Base-by-base conservation (phyloP, 2,113 vertebrate species). In the Chroicocephalus ridibundus region DNA sequence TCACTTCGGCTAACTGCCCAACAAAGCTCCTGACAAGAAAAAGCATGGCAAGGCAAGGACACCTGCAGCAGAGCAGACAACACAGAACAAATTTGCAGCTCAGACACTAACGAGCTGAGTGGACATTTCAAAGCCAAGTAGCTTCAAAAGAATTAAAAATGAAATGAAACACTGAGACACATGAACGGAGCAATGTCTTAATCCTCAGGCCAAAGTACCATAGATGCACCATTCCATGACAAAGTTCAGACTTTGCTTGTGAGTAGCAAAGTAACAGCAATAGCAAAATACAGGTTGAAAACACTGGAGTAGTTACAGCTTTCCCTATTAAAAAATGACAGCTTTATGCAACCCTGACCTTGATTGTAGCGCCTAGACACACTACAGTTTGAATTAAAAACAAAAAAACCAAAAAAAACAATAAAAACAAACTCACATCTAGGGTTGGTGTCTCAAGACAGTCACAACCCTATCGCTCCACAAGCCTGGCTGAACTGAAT, bases 1-100 rank as follows among this genome's bases (percentile, higher is more conserved):
- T 96, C 82, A 18, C 86, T 86, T 91, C 88, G 94, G 85, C 87
- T 49, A 64, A 31, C 36, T 52, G 90, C 86, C 93, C 81, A 32
- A 40, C 57, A 65, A 64, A 64, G 82, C 58, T 93, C 57, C 77
- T 79, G 72, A 82, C 64, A 38, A 77, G 76, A 72, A 68, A 66
- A 65, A 83, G 34, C 61, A 55, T 1, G n/a, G 84, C 69, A 58
- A 49, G 49, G 60, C 42, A 81, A 81, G 32, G 85, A 88, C 65
- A 93, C 58, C 55, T 74, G 70, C 8, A 81, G 72, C n/a, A 90
- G 27, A 57, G 27, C 61, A 66, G 71, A 51, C 3, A 13, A 58
- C 65, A 86, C 10, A 51, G 13, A 68, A 54, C 16, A 76, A 51
- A 76, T 87, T 8, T 62, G 75, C 55, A 81, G 47, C 31, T 74